Evolutionary conservation across 2,797 vertebrate species (phyloP).

Genomic region (Leptatherina wallacei): DNA sequence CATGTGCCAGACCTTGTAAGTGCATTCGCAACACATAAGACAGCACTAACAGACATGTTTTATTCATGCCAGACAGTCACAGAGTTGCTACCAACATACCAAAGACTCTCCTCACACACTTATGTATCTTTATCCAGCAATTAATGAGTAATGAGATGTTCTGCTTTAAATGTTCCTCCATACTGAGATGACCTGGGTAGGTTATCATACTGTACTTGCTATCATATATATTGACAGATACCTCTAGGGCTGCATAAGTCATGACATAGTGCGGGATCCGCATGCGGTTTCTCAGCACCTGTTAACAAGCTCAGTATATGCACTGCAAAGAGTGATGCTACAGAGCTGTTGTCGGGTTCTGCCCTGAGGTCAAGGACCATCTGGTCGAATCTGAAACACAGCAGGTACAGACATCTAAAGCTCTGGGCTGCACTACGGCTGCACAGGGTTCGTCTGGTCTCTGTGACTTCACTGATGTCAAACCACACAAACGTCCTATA

Average conservation of each 20-base stretch:
- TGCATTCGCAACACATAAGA: conserved; percentile 66
- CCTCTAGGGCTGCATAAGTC: conserved; percentile 19
- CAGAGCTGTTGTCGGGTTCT: conserved; percentile 7
- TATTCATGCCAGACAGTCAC: conserved; percentile 69
- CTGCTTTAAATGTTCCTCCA: conserved; percentile 14
- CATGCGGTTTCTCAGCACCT: conserved; percentile 19
- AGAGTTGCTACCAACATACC: conserved; percentile 49
- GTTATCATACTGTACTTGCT: background rate
- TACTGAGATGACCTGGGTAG: background rate
- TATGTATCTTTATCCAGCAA: conserved; percentile 40
- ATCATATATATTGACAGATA: conserved; percentile 5
- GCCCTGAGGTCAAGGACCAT: conserved; percentile 45
- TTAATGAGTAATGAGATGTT: conserved; percentile 39
- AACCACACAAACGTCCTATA: conserved; percentile 19
- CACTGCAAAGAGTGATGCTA: conserved; percentile 13
- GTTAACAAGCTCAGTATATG: conserved; percentile 32
- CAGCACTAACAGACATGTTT: conserved; percentile 67
- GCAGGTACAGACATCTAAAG: conserved; percentile 51
- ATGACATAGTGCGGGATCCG: conserved; percentile 15
- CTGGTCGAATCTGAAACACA: conserved; percentile 45
- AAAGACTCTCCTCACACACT: conserved; percentile 12
- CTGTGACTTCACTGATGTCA: conserved; percentile 21
- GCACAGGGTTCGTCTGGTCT: conserved; percentile 11
- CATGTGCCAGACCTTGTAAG: conserved; percentile 74
- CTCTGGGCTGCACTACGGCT: conserved; percentile 27